These are phyloP conservation scores for Pangasius macronema DNA, from an alignment of 2,797 vertebrate species.

Conservation along the genomic window DNA sequence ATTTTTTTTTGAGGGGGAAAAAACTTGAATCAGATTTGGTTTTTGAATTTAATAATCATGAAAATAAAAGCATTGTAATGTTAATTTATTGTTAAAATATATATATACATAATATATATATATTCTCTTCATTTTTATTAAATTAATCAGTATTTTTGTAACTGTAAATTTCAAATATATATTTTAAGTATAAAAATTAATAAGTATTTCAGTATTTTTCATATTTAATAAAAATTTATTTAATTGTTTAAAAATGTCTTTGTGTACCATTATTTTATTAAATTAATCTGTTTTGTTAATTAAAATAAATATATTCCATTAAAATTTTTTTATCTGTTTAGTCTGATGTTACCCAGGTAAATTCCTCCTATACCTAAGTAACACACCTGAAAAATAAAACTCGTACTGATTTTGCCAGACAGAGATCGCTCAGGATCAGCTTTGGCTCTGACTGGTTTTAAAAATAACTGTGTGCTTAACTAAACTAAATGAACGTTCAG, in stretches of 20 bases:
- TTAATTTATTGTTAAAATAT: background rate
- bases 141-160: background rate
- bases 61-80: background rate
- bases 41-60: background rate
- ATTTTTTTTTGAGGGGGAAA: background rate
- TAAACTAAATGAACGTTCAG: background rate
- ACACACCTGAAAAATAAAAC: background rate
- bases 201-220: background rate
- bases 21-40: background rate
- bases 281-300: background rate
- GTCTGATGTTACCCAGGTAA: background rate
- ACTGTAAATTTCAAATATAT: slow-evolving; percentile 39
- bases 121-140: background rate
- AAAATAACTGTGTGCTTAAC: background rate
- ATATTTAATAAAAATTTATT: too few species aligned
- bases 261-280: background rate
- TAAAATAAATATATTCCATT: background rate
- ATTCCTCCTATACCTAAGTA: background rate
- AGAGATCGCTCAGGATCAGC: background rate
- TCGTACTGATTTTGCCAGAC: background rate
- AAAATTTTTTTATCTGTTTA: background rate
- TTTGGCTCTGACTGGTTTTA: too few species aligned
- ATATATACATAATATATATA: too few species aligned
- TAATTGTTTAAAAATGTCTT: too few species aligned
- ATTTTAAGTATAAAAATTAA: background rate